phyloP scores from a whole-genome alignment of 2,888 invertebrate species.

The Mallateleia sp. region DNA sequence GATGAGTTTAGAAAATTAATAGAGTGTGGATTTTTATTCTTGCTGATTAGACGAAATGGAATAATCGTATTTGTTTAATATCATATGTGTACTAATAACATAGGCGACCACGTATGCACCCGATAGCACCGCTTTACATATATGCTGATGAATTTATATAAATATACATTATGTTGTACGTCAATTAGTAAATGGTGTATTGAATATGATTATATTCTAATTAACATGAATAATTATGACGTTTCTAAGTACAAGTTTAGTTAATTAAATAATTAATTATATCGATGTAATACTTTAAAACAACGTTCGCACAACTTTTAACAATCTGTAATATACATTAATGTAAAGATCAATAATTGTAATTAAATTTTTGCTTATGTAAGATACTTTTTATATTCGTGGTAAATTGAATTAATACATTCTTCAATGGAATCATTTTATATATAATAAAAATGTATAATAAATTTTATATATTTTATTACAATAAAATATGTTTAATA shows the following conservation, averaged over 20 bases:
- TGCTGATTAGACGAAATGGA: background rate
- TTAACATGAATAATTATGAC: constrained; percentile 1
- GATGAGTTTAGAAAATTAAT: background rate
- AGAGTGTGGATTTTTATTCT: background rate
- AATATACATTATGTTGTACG: constrained; percentile 25
- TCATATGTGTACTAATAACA: background rate
- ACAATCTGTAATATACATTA: too few species aligned
- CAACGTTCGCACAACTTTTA: background rate
- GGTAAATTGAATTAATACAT: too few species aligned
- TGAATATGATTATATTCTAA: constrained; percentile 14
- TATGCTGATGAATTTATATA: background rate
- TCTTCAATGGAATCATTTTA: too few species aligned
- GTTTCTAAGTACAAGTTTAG: background rate
- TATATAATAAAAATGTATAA: too few species aligned
- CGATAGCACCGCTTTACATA: background rate
- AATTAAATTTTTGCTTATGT: too few species aligned
- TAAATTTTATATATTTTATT: too few species aligned
- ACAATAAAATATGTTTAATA: too few species aligned
- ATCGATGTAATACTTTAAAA: background rate
- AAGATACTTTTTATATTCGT: too few species aligned
- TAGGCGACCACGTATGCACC: background rate
- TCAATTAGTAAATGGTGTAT: constrained; percentile 23
- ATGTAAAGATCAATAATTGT: too few species aligned
- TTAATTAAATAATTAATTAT: background rate
- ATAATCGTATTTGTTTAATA: background rate